Evolutionary conservation across 64 coral and sea anemone genomes (phyloP), one percentile per base, ranked within the genome.

Genomic region (Astreopora myriophthalma): DNA sequence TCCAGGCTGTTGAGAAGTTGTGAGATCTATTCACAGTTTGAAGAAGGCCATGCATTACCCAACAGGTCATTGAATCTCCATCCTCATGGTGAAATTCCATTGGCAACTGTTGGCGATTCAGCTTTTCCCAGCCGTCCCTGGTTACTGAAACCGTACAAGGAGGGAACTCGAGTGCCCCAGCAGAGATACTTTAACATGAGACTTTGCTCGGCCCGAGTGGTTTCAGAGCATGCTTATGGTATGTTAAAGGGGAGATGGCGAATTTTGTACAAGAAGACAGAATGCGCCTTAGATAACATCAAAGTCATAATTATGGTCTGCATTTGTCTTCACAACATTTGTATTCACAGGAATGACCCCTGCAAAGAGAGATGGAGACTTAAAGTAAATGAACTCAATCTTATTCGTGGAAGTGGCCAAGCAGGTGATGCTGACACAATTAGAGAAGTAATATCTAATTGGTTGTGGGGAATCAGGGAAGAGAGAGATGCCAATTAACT

Each of bases 241-340:
- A 89, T 89, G 86, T 77, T 23, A 84, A 76, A 89, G 93, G 93
- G 30, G n/a, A 89, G 34, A 76, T 87, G 22, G 92, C 88, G 60
- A 42, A 87, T 84, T 46, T n/a, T n/a, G n/a, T n/a, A n/a, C n/a
- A n/a, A n/a, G n/a, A n/a, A n/a, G n/a, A n/a, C n/a, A n/a, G n/a
- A n/a, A n/a, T n/a, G n/a, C n/a, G n/a, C n/a, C n/a, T 67, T 19
- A 72, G 86, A 67, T 44, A 39, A 17, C 75, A 36, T 70, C 28
- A 22, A 35, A 37, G 48, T 39, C 31, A 64, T 89, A 42, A 87
- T 88, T 22, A 86, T 92, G 90, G 51, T 36, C 30, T 92, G 90
- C 37, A 92, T 92, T 25, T 48, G 58, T 61, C 29, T 92, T 10
- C 82, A 92, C 16, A 86, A 92, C 34, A 1, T 86, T 3, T 92